These are phyloP conservation scores for Sminthurinus aureus DNA, from an alignment of 2,888 invertebrate species.

Conservation along the genomic window DNA sequence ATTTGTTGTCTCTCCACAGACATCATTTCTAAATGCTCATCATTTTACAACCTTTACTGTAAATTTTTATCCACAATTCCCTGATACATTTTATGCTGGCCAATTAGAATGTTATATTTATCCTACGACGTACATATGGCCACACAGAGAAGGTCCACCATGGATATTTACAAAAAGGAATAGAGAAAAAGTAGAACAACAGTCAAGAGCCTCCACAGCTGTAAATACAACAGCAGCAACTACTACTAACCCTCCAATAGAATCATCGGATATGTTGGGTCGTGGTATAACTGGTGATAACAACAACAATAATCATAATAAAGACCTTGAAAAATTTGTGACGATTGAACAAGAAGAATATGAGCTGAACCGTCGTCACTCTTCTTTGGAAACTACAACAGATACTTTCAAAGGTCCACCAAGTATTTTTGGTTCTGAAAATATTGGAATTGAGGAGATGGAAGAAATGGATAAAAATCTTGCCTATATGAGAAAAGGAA, in stretches of 20 bases:
- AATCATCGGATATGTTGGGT: background rate
- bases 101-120: conserved; percentile 52
- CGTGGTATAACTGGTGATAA: background rate
- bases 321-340: background rate
- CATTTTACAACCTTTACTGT: conserved; percentile 35
- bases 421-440: background rate
- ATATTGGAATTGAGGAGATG: background rate
- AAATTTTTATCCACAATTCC: conserved; percentile 47
- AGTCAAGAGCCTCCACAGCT: background rate
- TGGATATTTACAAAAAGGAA: conserved; percentile 41
- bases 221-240: no score
- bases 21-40: conserved; percentile 27
- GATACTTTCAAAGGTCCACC: background rate
- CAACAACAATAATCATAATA: background rate
- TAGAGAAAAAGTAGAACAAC: background rate
- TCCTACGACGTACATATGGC: conserved; percentile 42
- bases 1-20: conserved; percentile 44
- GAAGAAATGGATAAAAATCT: conserved; percentile 4
- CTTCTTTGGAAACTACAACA: background rate
- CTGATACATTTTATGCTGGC: conserved; percentile 51
- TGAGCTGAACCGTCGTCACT: background rate
- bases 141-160: conserved; percentile 47
- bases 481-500: background rate
- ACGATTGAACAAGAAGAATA: background rate
- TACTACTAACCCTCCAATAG: no score